phyloP scores from a whole-genome alignment of 2,113 vertebrate species.

The Pachycephala philippinensis region DNA sequence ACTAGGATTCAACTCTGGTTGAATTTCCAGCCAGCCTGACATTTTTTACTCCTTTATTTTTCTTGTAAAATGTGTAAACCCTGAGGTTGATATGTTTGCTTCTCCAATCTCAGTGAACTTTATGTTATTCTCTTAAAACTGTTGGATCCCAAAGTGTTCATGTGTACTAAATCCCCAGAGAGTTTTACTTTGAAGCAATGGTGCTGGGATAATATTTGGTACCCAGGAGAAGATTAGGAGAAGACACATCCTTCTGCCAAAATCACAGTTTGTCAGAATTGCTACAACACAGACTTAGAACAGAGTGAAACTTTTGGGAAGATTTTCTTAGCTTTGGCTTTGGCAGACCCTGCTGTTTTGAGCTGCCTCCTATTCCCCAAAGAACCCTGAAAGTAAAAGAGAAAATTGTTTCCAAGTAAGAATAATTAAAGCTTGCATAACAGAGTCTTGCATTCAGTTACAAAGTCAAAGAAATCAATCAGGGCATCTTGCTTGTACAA shows the following conservation, averaged over 20 bases:
- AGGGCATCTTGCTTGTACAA: background rate
- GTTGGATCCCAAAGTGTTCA: background rate
- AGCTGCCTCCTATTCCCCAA: constrained; percentile 17
- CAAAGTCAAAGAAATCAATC: constrained; percentile 38
- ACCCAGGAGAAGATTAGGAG: background rate
- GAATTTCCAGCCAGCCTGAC: background rate
- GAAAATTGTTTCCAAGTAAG: constrained; percentile 46
- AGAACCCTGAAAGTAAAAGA: constrained; percentile 30
- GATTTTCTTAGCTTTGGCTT: background rate
- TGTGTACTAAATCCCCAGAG: background rate
- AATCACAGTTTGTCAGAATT: background rate
- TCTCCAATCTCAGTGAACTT: background rate
- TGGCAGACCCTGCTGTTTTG: constrained; percentile 16
- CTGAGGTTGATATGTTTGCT: background rate
- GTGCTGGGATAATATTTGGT: background rate
- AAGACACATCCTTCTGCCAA: background rate
- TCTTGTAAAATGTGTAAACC: background rate
- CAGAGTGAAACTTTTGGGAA: background rate
- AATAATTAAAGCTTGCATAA: constrained; percentile 56
- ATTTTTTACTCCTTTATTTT: background rate
- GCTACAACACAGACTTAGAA: background rate
- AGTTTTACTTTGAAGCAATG: background rate
- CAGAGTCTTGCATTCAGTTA: constrained; percentile 8
- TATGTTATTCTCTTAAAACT: background rate
- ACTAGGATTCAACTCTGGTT: background rate